Base-by-base conservation (phyloP, 2,888 invertebrate species). In the Phaedon cochleariae region DNA sequence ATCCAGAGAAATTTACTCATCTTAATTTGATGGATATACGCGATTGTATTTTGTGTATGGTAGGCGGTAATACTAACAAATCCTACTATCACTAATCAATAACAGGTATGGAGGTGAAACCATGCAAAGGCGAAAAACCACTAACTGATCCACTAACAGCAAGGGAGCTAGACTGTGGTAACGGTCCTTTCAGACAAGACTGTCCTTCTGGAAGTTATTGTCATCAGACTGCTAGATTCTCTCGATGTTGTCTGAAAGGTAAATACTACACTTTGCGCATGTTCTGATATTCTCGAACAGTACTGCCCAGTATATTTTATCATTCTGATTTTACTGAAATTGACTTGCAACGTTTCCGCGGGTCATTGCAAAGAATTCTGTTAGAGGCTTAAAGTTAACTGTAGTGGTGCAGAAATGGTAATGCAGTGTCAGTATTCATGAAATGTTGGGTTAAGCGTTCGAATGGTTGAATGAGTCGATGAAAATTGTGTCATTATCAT, bases 191-290 rank as follows among this genome's bases (percentile, higher is more conserved):
- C 76, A 86, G 92, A 52, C 90, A 90, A 82, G 92, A 92, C 81
- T 95, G 96, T 81, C 95, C 95, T 15, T 89, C 90, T 51, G 92
- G 91, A 75, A 92, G 90, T 80, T 95, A 95, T 84, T 96, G 96
- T 83, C 95, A 96, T 84, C 92, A 92, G 79, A 93, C 93, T 1
- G 85, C 90, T 53, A 88, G 91, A 73, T 93, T 94, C 77, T 92
- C 94, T 70, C 90, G 93, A 77, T 96, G 96, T 82, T 96, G 96
- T 80, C 89, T 88, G 74, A 93, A 95, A 89, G 92, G 94, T 93
- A 74, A 68, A 59, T 60, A 22, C 15, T 15, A 15, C 22, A n/a
- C n/a, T n/a, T n/a, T n/a, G n/a, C n/a, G n/a, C n/a, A n/a, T n/a
- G n/a, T n/a, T n/a, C n/a, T n/a, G n/a, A n/a, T n/a, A n/a, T n/a